Conservation (phyloP, 2,888 invertebrate genomes). For the Spodoptera picta region DNA sequence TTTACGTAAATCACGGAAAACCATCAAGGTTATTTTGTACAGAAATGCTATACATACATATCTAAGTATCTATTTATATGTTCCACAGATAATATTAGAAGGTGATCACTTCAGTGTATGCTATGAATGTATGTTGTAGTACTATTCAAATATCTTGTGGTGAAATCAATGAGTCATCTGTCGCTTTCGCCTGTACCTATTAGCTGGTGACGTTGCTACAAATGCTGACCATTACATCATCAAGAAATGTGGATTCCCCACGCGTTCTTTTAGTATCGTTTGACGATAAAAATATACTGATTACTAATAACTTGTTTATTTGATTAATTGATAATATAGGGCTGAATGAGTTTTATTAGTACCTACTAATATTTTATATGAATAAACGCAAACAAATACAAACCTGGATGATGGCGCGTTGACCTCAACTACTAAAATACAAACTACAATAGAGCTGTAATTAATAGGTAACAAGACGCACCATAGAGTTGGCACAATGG, state of each 20-base stretch:
- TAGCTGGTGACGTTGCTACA: conserved; percentile 11
- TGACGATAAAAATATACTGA: conserved; percentile 3
- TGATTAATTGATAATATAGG: too few species aligned
- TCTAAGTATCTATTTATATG: conserved; percentile 29
- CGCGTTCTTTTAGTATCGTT: conserved; percentile 12
- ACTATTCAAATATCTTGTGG: conserved; percentile 8
- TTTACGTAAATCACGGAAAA: conserved; percentile 53
- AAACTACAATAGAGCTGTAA: too few species aligned
- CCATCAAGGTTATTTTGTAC: conserved; percentile 51
- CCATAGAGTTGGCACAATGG: too few species aligned
- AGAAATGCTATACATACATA: conserved; percentile 6
- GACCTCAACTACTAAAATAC: too few species aligned
- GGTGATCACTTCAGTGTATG: conserved; percentile 21
- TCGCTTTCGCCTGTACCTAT: conserved; percentile 23
- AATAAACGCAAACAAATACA: too few species aligned
- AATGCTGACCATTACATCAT: conserved; percentile 39
- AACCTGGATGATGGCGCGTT: too few species aligned
- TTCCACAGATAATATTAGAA: conserved; percentile 32
- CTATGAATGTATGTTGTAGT: neutral
- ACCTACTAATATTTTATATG: too few species aligned
- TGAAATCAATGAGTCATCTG: conserved; percentile 29
- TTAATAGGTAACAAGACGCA: too few species aligned
- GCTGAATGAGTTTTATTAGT: too few species aligned
- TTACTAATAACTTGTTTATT: conserved; percentile 7
- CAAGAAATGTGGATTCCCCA: conserved; percentile 16